phyloP scores from a whole-genome alignment of 2,797 vertebrate species.

The Mormyrus proboscirostris region DNA sequence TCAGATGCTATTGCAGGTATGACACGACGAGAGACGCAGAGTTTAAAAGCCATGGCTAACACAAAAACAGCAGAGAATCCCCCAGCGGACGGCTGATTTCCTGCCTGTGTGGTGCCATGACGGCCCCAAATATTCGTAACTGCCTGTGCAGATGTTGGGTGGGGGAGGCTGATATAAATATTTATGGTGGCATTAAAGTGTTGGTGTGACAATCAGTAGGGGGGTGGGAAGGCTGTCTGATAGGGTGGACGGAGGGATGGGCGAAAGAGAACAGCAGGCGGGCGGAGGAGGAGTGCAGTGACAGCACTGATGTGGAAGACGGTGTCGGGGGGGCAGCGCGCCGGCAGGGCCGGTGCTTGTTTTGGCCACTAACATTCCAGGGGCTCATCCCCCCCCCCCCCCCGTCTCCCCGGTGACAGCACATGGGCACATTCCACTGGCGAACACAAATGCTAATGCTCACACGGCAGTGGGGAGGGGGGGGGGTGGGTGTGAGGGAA shows the following conservation, averaged over 20 bases:
- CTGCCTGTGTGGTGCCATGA: not conserved
- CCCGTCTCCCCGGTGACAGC: not conserved
- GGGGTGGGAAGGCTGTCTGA: not conserved
- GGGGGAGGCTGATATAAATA: not conserved
- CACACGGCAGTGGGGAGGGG: not conserved
- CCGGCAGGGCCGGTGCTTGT: not conserved
- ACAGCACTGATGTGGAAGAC: not conserved
- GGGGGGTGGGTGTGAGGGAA: not conserved
- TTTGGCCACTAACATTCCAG: not conserved
- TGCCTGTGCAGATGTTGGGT: not conserved
- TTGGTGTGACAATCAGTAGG: not conserved
- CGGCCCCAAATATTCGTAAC: not conserved
- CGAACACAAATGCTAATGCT: not conserved
- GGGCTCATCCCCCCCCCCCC: not conserved
- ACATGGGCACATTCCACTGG: not conserved
- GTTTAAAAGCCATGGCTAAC: no score
- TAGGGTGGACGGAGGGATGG: not conserved
- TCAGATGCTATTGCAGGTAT: not conserved
- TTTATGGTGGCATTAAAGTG: not conserved
- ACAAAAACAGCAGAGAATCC: not conserved
- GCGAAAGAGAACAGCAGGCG: not conserved
- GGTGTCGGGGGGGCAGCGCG: not conserved
- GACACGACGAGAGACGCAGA: not conserved
- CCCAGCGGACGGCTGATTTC: not conserved
- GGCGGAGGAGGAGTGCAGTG: not conserved